Percentiles rank a stretch among this genome's conserved stretches.
Evolutionary conservation across 2,888 invertebrate species (phyloP).

Genomic region (Anarsia innoxiella): DNA sequence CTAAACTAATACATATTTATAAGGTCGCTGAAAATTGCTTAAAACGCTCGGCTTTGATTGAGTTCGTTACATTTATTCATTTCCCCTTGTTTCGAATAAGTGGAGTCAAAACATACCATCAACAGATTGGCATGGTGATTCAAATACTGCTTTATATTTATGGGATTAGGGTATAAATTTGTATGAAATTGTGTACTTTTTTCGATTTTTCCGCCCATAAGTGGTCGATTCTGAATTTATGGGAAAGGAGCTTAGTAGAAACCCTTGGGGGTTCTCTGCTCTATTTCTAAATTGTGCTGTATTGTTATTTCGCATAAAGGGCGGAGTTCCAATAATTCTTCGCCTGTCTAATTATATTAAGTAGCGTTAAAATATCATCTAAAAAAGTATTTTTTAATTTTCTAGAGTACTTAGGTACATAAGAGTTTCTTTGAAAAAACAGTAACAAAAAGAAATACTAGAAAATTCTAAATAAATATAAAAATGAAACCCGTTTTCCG

Average conservation of each 20-base stretch:
- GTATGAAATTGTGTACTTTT: conserved; percentile 19
- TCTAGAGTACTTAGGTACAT: too few species aligned
- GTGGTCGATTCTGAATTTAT: conserved; percentile 58
- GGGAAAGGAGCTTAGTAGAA: conserved; percentile 46
- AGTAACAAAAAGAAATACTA: too few species aligned
- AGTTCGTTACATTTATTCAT: conserved; percentile 37
- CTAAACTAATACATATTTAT: conserved; percentile 16
- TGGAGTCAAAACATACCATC: conserved; percentile 22
- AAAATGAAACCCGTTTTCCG: too few species aligned
- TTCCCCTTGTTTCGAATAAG: conserved; percentile 40
- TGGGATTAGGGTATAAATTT: conserved; percentile 27
- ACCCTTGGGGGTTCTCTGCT: conserved; percentile 44
- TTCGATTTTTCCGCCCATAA: conserved; percentile 38
- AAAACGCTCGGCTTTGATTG: conserved; percentile 35
- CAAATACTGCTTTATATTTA: conserved; percentile 23
- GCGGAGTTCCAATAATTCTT: conserved; percentile 38
- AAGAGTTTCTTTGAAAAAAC: too few species aligned
- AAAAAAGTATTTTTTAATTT: conserved; percentile 26
- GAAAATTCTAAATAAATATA: too few species aligned
- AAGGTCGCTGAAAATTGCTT: conserved; percentile 26
- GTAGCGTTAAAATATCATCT: conserved; percentile 23
- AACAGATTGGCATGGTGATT: conserved; percentile 11
- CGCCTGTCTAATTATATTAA: conserved; percentile 40
- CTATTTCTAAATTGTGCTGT: conserved; percentile 50
- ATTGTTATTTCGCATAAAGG: conserved; percentile 36